Base-by-base conservation (phyloP, 2,113 vertebrate species). In the Spea multiplicata region DNA sequence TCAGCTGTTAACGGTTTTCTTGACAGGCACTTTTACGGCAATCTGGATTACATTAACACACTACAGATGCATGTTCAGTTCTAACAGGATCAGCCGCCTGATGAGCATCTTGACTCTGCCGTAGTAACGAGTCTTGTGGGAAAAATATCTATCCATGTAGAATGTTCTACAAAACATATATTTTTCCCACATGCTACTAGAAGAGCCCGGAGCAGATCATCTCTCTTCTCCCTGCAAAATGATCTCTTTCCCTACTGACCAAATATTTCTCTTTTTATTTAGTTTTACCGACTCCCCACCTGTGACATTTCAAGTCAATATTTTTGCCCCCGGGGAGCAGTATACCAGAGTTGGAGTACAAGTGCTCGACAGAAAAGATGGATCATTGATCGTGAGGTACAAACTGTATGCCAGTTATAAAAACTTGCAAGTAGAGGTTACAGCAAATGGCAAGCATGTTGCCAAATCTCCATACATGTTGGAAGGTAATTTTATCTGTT, bases 381-480 rank as follows among this genome's bases (percentile, higher is more conserved):
- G 97, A 3, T 98, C 97, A 5, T 99, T 98, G 82, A 89, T 99
- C 10, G 96, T 99, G 6, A 93, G 97, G 46, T 99, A 98, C 83
- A 93, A 95, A 86, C 95, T 99, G 96, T 99, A 98, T 3, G 95
- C 95, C 47, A 97, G 93, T 88, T 99, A 99, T 87, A 86, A 84
- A n/a, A 93, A 87, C 77, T 86, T 99, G 82, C 93, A 90, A 82
- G 84, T 99, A 82, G 92, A 97, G 75, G 71, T 99, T 69, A 86
- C 93, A 84, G 87, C 88, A 78, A 86, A 91, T 76, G 88, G 83
- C 74, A 90, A 92, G 71, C 93, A 95, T 1, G 93, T 97, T 0
- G 93, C 94, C 76, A 86, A 92, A 67, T 99, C 97, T n/a, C 97
- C 97, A 0, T 99, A 95, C 81, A 76, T 94, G 83, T 91, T 99